Percentiles rank a stretch among this genome's conserved stretches.
phyloP scores from a whole-genome alignment of 1,140 invertebrate species.

The Drosophila kohkoa region DNA sequence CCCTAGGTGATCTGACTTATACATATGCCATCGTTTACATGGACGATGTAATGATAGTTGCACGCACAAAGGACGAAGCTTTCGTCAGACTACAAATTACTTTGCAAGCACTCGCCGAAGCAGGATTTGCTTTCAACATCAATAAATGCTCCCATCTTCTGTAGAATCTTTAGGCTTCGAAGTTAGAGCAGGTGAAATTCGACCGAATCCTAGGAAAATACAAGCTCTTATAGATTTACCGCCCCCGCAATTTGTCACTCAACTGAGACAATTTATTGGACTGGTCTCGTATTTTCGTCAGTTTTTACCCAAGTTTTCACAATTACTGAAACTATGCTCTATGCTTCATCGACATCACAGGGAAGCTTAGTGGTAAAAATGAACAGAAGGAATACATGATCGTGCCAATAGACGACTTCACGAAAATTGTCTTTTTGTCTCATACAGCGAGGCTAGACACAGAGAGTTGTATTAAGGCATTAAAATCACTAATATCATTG shows the following conservation, averaged over 20 bases:
- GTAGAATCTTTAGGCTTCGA: constrained; percentile 11
- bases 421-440: constrained; percentile 2
- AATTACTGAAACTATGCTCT: constrained; percentile 4
- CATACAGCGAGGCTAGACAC: neutral
- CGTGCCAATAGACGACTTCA: constrained; percentile 18
- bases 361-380: constrained; percentile 17
- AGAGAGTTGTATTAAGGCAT: neutral
- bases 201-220: neutral
- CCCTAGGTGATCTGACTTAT: too few species aligned
- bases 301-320: constrained; percentile 7
- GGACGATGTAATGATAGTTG: neutral
- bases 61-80: constrained; percentile 5
- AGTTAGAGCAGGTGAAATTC: constrained; percentile 2
- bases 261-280: neutral
- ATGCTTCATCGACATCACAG: constrained; percentile 14
- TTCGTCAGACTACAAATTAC: neutral
- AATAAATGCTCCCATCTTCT: constrained; percentile 1
- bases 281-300: constrained; percentile 11
- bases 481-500: neutral
- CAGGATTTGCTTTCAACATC: constrained; percentile 17
- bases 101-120: constrained; percentile 4
- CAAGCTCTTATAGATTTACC: neutral
- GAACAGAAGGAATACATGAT: constrained; percentile 23
- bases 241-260: constrained; percentile 3
- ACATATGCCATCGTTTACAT: too few species aligned